Evolutionary conservation across 2,888 invertebrate species (phyloP).

Genomic region (Octonoba sinensis): DNA sequence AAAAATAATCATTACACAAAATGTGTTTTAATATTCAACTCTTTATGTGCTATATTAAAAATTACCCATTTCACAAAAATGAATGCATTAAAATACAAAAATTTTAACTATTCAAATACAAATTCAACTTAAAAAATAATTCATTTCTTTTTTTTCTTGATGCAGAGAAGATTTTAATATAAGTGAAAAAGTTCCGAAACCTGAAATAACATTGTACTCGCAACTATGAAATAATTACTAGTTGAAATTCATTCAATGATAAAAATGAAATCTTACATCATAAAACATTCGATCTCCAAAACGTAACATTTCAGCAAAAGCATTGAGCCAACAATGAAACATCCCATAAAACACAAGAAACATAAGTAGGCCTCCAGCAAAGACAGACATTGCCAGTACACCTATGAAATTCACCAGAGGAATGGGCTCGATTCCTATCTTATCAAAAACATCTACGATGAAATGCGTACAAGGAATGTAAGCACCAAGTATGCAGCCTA

Average conservation of each 20-base stretch:
- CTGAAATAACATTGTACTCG: neutral
- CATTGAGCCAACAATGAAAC: slow-evolving; percentile 92
- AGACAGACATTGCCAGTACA: slow-evolving; percentile 80
- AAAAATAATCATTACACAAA: neutral
- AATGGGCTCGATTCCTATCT: slow-evolving; percentile 75
- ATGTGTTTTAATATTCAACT: neutral
- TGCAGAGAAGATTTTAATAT: neutral
- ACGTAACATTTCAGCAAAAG: slow-evolving; percentile 87
- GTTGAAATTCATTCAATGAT: too few species aligned
- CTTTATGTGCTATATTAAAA: too few species aligned
- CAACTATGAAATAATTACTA: neutral
- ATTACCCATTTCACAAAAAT: too few species aligned
- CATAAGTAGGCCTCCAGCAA: slow-evolving; percentile 81
- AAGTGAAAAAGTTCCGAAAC: neutral
- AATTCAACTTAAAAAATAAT: too few species aligned
- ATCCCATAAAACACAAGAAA: slow-evolving; percentile 87
- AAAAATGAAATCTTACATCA: slow-evolving; percentile 73
- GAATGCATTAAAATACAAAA: neutral
- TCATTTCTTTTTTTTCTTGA: neutral
- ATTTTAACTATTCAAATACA: neutral
- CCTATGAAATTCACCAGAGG: slow-evolving; percentile 71
- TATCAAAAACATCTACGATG: slow-evolving; percentile 79
- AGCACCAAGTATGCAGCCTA: slow-evolving; percentile 83
- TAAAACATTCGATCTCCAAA: slow-evolving; percentile 91
- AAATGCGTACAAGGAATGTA: slow-evolving; percentile 86